These are phyloP conservation scores for Sesia apiformis DNA, from an alignment of 2,888 invertebrate genomes.

Conservation along the genomic window DNA sequence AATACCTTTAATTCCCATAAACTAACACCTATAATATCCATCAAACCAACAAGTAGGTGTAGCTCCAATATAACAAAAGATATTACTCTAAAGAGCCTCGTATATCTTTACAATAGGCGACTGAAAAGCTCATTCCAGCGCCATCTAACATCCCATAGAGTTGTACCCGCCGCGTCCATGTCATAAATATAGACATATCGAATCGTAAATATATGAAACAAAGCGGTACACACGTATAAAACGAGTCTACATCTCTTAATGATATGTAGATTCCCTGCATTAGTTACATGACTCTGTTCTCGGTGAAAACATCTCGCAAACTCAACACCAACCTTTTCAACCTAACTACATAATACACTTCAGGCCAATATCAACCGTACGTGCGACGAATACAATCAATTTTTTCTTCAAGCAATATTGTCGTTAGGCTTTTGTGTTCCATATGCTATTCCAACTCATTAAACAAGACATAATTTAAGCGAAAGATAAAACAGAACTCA, in stretches of 20 bases:
- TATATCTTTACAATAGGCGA: constrained; percentile 58
- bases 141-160: constrained; percentile 36
- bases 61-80: neutral
- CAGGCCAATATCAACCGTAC: constrained; percentile 22
- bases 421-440: constrained; percentile 19
- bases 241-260: constrained; percentile 70
- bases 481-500: constrained; percentile 20
- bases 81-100: constrained; percentile 2
- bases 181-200: constrained; percentile 64
- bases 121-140: constrained; percentile 36
- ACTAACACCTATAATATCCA: neutral
- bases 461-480: constrained; percentile 73
- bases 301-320: constrained; percentile 69
- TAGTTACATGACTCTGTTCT: constrained; percentile 73
- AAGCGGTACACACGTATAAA: constrained; percentile 70
- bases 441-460: constrained; percentile 54
- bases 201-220: constrained; percentile 67
- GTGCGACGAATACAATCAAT: constrained; percentile 1
- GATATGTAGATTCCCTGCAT: constrained; percentile 73
- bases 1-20: too few species aligned
- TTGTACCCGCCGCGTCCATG: constrained; percentile 36
- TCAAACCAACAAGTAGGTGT: neutral
- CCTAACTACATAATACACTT: constrained; percentile 12
- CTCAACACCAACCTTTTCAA: constrained; percentile 13
- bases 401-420: constrained; percentile 4